Conservation (phyloP, 1,140 invertebrate genomes). For the Eupeodes corollae region DNA sequence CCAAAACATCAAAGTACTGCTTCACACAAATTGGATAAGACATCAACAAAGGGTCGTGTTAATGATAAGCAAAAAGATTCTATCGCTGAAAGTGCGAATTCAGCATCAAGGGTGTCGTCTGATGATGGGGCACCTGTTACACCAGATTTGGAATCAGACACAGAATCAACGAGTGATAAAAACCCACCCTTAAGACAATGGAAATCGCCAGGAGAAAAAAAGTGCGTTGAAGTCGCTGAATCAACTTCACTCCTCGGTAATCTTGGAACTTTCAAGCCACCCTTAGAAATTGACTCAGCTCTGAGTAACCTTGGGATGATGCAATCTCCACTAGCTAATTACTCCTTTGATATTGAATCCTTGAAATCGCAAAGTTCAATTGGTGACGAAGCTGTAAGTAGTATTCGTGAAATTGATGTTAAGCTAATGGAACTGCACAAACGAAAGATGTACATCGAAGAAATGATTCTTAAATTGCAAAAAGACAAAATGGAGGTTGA, state of each 20-base stretch:
- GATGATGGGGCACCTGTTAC: background rate
- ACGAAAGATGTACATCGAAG: conserved; percentile 26
- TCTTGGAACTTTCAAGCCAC: too few relatives aligned
- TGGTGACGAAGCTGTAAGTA: conserved; percentile 13
- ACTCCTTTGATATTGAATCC: conserved; percentile 4
- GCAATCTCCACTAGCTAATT: background rate
- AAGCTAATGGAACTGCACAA: conserved; percentile 26
- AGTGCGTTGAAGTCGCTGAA: conserved; percentile 1
- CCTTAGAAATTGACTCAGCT: too few relatives aligned
- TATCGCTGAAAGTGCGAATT: conserved; percentile 7
- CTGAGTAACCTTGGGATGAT: background rate
- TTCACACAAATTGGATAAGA: too few relatives aligned
- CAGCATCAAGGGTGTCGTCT: conserved; percentile 5
- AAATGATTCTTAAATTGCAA: conserved; percentile 32
- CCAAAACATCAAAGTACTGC: too few relatives aligned
- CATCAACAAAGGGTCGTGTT: too few relatives aligned
- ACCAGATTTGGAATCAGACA: background rate
- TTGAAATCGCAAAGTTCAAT: conserved; percentile 5
- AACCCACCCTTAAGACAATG: background rate
- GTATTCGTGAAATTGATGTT: conserved; percentile 24
- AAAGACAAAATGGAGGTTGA: conserved; percentile 28
- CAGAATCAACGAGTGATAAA: too few relatives aligned
- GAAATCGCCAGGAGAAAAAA: conserved; percentile 4
- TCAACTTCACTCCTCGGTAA: too few relatives aligned
- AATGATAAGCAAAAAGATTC: too few relatives aligned